Conservation (phyloP, 1,140 invertebrate species). For the Conopomorpha cramerella region DNA sequence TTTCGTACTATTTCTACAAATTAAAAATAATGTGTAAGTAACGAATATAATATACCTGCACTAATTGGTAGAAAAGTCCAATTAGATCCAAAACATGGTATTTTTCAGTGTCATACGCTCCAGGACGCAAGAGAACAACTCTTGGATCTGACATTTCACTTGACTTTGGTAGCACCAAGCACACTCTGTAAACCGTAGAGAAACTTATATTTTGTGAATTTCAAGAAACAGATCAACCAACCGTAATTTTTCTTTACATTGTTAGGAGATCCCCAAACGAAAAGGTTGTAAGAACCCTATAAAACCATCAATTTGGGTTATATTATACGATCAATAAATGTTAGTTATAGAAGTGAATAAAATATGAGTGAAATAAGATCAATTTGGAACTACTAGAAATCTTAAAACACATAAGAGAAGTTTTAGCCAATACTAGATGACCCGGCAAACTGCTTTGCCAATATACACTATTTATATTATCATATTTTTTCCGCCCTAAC, state of each 20-base stretch:
- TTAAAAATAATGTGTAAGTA: background rate
- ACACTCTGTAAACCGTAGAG: slow-evolving; percentile 20
- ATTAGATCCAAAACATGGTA: slow-evolving; percentile 34
- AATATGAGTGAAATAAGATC: background rate
- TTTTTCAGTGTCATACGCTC: slow-evolving; percentile 21
- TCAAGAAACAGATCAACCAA: slow-evolving; percentile 1
- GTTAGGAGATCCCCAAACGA: background rate
- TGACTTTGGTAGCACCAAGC: slow-evolving; percentile 28
- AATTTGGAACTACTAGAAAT: no score
- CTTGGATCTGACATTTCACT: slow-evolving; percentile 20
- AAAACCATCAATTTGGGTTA: background rate
- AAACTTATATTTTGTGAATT: background rate
- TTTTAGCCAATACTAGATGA: no score
- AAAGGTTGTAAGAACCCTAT: background rate
- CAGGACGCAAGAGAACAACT: slow-evolving; percentile 27
- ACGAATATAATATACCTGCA: slow-evolving; percentile 23
- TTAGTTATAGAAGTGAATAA: background rate
- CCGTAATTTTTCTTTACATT: background rate
- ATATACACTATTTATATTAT: no score
- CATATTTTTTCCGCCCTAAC: no score
- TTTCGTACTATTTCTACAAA: background rate
- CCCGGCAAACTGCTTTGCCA: no score
- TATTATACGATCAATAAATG: background rate
- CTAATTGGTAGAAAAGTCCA: slow-evolving; percentile 41
- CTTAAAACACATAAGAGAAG: no score